These are phyloP conservation scores for Volucella inflata DNA, from an alignment of 2,888 invertebrate species.

Conservation along the genomic window DNA sequence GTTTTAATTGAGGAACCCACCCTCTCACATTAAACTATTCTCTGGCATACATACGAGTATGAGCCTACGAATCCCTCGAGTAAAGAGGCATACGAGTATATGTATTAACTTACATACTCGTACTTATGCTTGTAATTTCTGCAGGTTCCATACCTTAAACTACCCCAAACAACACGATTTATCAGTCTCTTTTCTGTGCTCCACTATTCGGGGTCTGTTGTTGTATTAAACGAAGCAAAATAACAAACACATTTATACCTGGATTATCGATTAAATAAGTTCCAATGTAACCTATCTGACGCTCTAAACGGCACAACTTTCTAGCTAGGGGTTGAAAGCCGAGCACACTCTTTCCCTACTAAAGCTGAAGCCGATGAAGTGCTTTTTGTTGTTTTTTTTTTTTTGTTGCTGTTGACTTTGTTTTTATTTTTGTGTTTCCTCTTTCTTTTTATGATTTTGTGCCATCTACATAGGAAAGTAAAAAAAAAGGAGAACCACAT, in stretches of 20 bases:
- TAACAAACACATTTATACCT: conserved; percentile 62
- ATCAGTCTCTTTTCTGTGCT: conserved; percentile 30
- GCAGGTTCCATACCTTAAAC: not conserved
- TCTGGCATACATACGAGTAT: too few relatives aligned
- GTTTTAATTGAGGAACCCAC: too few relatives aligned
- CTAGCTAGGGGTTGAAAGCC: conserved; percentile 23
- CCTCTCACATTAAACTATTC: not conserved
- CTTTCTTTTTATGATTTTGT: conserved; percentile 20
- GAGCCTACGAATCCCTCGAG: too few relatives aligned
- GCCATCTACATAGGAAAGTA: conserved; percentile 22
- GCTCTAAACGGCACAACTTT: conserved; percentile 21
- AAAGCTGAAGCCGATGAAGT: conserved; percentile 61
- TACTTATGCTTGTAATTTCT: not conserved
- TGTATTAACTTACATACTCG: conserved; percentile 4
- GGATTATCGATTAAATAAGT: conserved; percentile 74
- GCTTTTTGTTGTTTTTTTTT: conserved; percentile 39
- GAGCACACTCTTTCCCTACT: conserved; percentile 23
- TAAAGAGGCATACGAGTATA: not conserved
- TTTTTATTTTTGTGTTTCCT: conserved; percentile 6
- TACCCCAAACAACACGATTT: conserved; percentile 19
- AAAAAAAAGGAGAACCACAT: not conserved
- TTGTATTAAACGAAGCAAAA: conserved; percentile 54
- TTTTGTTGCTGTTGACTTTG: not conserved
- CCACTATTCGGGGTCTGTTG: conserved; percentile 43
- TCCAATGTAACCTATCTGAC: conserved; percentile 63